These are phyloP conservation scores for Anodontia alba DNA, from an alignment of 2,888 invertebrate species.

Conservation along the genomic window DNA sequence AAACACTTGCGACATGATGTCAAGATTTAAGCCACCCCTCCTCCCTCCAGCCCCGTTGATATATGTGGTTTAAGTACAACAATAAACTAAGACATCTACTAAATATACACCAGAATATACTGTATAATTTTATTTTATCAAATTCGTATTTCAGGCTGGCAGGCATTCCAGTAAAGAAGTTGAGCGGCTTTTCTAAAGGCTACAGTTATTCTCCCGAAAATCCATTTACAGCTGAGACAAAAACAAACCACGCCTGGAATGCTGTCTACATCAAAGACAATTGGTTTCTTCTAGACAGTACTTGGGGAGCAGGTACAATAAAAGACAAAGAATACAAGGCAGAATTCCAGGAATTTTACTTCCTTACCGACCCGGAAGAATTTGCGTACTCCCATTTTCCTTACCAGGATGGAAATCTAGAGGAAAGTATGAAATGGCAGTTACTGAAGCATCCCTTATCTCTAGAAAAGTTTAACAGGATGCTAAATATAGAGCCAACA, in stretches of 20 bases:
- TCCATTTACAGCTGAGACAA: slow-evolving; percentile 9
- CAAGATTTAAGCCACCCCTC: no score
- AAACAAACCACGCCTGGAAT: slow-evolving; percentile 63
- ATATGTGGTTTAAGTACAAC: no score
- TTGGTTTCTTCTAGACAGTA: slow-evolving; percentile 58
- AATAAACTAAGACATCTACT: no score
- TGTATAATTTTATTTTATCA: no score
- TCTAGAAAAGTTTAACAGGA: slow-evolving; percentile 38
- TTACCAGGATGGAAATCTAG: slow-evolving; percentile 19
- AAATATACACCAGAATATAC: no score
- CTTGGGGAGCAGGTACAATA: slow-evolving; percentile 61
- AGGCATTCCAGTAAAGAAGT: slow-evolving; percentile 39
- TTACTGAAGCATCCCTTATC: slow-evolving; percentile 35
- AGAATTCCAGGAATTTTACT: slow-evolving; percentile 44
- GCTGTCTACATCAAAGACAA: slow-evolving; percentile 40
- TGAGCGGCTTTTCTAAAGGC: slow-evolving; percentile 59
- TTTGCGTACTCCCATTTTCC: slow-evolving; percentile 42
- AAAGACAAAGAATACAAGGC: slow-evolving; percentile 30
- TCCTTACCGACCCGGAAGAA: slow-evolving; percentile 47
- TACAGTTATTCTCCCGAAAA: slow-evolving; percentile 42
- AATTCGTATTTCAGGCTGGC: slow-evolving; percentile 46
- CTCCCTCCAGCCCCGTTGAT: no score
- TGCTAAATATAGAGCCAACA: slow-evolving; percentile 20
- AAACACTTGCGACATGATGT: no score
- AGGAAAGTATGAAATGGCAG: slow-evolving; percentile 40